A percentile compares a stretch with the other conserved stretches of the same genome.
phyloP scores from a whole-genome alignment of 2,888 invertebrate species.

The Caenorhabditis imperialis region DNA sequence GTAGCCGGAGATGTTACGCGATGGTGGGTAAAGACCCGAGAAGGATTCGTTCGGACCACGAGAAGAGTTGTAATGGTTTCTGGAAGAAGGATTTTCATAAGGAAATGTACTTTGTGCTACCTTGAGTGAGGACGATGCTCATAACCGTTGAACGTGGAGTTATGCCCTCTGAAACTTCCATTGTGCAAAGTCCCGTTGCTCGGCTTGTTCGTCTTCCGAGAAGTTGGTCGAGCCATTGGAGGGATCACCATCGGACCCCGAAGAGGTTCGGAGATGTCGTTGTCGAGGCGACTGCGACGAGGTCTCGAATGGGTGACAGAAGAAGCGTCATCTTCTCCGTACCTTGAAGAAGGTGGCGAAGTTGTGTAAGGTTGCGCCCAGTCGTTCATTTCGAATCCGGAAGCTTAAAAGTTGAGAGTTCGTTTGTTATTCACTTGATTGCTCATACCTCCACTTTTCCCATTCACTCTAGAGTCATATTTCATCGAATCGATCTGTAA shows the following conservation, averaged over 20 bases:
- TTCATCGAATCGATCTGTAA: constrained; percentile 52
- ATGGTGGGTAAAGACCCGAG: constrained; percentile 30
- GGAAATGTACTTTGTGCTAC: not conserved
- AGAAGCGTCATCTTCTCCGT: constrained; percentile 47
- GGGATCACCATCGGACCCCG: constrained; percentile 25
- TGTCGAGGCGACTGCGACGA: constrained; percentile 49
- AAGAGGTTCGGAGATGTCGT: constrained; percentile 37
- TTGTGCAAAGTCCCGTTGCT: constrained; percentile 14
- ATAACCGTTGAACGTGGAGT: constrained; percentile 51
- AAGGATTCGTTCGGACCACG: constrained; percentile 36
- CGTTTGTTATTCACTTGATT: not conserved
- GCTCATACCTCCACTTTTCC: constrained; percentile 21
- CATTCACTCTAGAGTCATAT: constrained; percentile 50
- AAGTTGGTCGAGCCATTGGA: constrained; percentile 14
- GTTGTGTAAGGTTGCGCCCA: constrained; percentile 33
- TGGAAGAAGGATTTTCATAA: not conserved
- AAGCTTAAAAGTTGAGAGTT: constrained; percentile 6
- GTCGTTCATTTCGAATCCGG: constrained; percentile 42
- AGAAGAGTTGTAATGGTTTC: constrained; percentile 22
- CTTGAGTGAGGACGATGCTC: constrained; percentile 17
- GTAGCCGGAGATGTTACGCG: constrained; percentile 35
- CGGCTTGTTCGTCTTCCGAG: constrained; percentile 16
- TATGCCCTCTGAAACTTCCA: constrained; percentile 22
- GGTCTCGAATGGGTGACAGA: constrained; percentile 47
- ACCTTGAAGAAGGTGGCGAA: constrained; percentile 53